Evolutionary conservation across 2,888 invertebrate genomes (phyloP), one percentile per base, ranked within the genome.

Genomic region (Encarsia formosa): DNA sequence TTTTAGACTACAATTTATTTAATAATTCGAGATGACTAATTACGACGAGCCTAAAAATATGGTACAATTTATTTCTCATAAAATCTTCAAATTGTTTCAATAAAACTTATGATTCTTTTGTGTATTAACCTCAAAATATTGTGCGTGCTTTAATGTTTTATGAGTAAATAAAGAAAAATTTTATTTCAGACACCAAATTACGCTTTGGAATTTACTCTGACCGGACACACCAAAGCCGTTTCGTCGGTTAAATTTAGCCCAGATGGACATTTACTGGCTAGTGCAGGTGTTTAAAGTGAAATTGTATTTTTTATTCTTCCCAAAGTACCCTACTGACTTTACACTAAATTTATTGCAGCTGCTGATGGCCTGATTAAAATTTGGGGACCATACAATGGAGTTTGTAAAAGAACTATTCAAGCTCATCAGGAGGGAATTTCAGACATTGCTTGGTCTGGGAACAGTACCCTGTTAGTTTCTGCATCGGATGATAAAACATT

Each of bases 191-290:
- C 94, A 82, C 96, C 98, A 63, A 97, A 96, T 74, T 98, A 98
- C 74, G 86, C 89, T 1, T 78, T 97, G 57, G 96, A 96, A 77
- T 95, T 94, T 69, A 97, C 98, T 26, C 81, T 99, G 63, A 95
- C 96, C 65, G 99, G 99, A 9, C 99, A 99, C 71, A 95, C 95
- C 31, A 99, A 99, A 78, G 97, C 99, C 31, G 94, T 99, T 19
- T 97, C 98, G 2, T 95, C 99, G 3, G 95, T 99, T 6, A 98
- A 98, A 79, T 98, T 98, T 76, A 97, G 97, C 77, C 97, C 97
- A 5, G 95, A 95, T 77, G 98, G 98, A 66, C 95, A 97, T 79
- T 98, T 97, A 97, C 79, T 99, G 46, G 98, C 97, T 15, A 97
- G 96, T 75, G 94, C 96, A 59, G 94, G 95, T 95, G 79, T 87